Evolutionary conservation across 2,888 invertebrate species (phyloP), one percentile per base, ranked within the genome.

Genomic region (Coenonympha glycerion): DNA sequence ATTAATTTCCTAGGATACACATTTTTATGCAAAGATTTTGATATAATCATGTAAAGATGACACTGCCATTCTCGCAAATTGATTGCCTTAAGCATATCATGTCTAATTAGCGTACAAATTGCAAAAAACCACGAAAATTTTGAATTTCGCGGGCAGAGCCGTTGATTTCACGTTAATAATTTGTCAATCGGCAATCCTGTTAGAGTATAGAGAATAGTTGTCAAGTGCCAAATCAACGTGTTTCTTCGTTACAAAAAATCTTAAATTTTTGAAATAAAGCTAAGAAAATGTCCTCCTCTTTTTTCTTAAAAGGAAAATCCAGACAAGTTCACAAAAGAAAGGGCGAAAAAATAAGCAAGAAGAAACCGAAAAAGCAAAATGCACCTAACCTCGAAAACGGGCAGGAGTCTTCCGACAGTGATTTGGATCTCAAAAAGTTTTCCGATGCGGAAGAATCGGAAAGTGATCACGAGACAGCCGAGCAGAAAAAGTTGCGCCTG

Each of bases 401-500:
- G 16, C 87, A 90, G 57, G 91, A 92, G 69, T 90, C 91, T 53
- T 91, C 90, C 0, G 91, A 89, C 51, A 91, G 91, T 65, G 91
- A 92, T 63, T 79, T 90, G 63, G 91, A 91, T 64, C 81, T 89
- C n/a, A 83, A 81, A 55, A 87, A 88, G 61, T 89, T 88, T 58
- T 88, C 88, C 4, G 77, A 87, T 40, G 66, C 66, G 49, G 73
- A 89, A 64, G 71, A 82, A 45, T 79, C 82, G 0, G 91, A 91
- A 59, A 91, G 91, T 63, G 91, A 92, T 58, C 86, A 90, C 58
- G 95, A 96, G 77, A 96, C 95, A 1, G 92, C 93, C 0, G 96
- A 97, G 73, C 95, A 98, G 68, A 98, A 97, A 71, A 93, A 95
- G 60, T 72, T 98, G 41, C 90, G 97, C 36, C 79, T 98, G 55